phyloP scores from a whole-genome alignment of 2,113 vertebrate species.

The Ia io region DNA sequence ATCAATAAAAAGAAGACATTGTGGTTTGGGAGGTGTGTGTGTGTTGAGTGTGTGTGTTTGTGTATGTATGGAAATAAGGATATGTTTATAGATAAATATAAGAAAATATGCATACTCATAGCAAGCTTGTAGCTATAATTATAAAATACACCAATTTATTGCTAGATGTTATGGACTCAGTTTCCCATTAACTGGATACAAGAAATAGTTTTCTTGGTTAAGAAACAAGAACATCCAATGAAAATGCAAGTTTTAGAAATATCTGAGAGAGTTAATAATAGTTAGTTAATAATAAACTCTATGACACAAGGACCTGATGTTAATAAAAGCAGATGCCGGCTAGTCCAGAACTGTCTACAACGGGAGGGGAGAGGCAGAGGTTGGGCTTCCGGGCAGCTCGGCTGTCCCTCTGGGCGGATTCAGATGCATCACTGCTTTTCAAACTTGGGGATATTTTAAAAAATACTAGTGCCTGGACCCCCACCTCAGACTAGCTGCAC shows the following conservation, averaged over 20 bases:
- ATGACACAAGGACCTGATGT: neutral
- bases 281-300: neutral
- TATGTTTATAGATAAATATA: neutral
- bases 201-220: constrained; percentile 25
- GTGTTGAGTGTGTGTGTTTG: neutral
- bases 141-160: neutral
- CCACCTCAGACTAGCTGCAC: neutral
- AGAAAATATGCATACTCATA: neutral
- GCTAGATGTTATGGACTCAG: neutral
- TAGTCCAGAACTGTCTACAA: neutral
- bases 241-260: neutral
- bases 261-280: neutral
- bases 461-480: neutral
- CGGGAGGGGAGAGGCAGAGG: neutral
- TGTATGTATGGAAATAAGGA: neutral
- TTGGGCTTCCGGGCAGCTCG: neutral
- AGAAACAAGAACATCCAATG: constrained; percentile 3
- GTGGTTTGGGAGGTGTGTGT: neutral
- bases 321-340: neutral
- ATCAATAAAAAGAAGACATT: neutral
- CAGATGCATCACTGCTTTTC: neutral
- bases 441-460: neutral
- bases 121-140: neutral
- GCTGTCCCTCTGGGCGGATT: neutral
- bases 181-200: neutral